These are phyloP conservation scores for Uromys caudimaculatus DNA, from an alignment of 2,797 vertebrate species.

Conservation along the genomic window DNA sequence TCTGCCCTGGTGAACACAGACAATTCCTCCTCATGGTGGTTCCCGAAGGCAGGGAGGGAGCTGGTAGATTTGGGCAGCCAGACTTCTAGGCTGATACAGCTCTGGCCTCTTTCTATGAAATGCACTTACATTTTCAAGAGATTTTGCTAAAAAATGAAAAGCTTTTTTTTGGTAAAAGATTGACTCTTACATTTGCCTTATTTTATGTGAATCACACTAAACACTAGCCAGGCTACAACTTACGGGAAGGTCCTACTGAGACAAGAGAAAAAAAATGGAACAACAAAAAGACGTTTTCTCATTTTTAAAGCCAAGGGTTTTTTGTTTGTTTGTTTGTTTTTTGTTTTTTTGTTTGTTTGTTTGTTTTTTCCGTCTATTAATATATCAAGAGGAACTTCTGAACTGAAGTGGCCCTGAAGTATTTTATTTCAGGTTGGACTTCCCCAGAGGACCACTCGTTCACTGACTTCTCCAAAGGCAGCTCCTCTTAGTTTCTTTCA, in stretches of 20 bases:
- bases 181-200: neutral
- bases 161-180: neutral
- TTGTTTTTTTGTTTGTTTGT: too few relatives aligned
- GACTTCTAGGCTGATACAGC: neutral
- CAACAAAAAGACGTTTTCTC: neutral
- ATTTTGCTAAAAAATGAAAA: neutral
- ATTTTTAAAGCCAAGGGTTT: neutral
- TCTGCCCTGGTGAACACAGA: neutral
- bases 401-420: neutral
- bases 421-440: neutral
- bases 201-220: conserved; percentile 38
- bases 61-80: neutral
- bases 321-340: too few relatives aligned
- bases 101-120: conserved; percentile 17
- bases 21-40: accelerated
- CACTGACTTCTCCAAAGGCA: conserved; percentile 41
- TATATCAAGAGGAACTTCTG: conserved; percentile 24
- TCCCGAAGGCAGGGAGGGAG: neutral
- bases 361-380: neutral
- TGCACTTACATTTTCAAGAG: conserved; percentile 39
- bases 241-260: too few relatives aligned
- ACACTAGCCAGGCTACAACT: neutral
- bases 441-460: neutral
- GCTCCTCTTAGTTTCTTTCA: conserved; percentile 32
- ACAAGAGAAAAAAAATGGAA: conserved; percentile 39